These are phyloP conservation scores for Fundulus diaphanus DNA, from an alignment of 2,797 vertebrate species.

Conservation along the genomic window DNA sequence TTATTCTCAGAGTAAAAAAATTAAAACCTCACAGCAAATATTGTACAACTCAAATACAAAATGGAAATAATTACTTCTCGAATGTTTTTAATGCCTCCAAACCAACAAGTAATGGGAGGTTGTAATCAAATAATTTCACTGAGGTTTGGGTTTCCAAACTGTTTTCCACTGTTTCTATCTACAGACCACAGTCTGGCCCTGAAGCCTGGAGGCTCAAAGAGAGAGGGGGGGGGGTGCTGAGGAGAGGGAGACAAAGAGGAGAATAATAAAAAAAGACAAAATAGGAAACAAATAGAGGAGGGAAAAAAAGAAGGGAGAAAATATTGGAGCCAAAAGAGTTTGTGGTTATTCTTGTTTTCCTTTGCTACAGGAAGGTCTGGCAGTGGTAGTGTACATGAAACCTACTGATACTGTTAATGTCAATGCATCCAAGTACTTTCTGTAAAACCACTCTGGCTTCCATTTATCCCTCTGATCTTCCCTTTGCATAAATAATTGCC, in stretches of 20 bases:
- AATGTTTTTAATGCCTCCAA: constrained; percentile 71
- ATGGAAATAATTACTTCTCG: constrained; percentile 77
- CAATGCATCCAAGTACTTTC: constrained; percentile 28
- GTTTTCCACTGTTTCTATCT: constrained; percentile 75
- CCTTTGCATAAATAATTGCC: constrained; percentile 21
- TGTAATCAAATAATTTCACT: constrained; percentile 77
- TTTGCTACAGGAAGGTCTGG: constrained; percentile 22
- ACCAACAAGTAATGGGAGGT: constrained; percentile 74
- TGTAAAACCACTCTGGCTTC: constrained; percentile 37
- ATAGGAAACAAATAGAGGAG: constrained; percentile 23
- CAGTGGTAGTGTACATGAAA: constrained; percentile 13
- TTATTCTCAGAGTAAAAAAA: constrained; percentile 50
- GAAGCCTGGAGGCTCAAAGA: constrained; percentile 35
- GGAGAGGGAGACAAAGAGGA: neutral
- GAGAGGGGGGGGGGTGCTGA: neutral
- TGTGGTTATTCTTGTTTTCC: constrained; percentile 12
- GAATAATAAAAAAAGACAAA: constrained; percentile 7
- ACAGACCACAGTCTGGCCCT: constrained; percentile 71
- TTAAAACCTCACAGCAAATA: constrained; percentile 51
- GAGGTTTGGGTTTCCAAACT: constrained; percentile 75
- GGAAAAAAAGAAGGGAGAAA: constrained; percentile 24
- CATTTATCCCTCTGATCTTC: constrained; percentile 8
- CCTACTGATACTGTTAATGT: constrained; percentile 43
- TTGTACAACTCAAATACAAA: constrained; percentile 69
- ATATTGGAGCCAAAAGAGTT: constrained; percentile 13